Conservation (phyloP, 2,888 invertebrate genomes). For the Graphium colonna region DNA sequence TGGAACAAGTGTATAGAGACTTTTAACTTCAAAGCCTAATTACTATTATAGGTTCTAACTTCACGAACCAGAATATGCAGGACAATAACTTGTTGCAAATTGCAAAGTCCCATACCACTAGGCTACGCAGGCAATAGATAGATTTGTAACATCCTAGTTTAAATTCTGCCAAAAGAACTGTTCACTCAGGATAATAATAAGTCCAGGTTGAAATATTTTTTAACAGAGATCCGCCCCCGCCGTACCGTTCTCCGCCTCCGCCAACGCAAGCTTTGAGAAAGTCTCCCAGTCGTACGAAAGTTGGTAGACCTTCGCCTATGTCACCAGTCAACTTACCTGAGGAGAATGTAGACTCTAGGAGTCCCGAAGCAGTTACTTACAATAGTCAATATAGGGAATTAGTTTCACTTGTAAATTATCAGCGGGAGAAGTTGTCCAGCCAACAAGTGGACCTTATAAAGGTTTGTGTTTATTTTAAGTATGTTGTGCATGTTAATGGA, state of each 20-base stretch:
- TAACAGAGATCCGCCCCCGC: constrained; percentile 72
- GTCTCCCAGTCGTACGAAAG: constrained; percentile 60
- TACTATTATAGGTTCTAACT: too few relatives aligned
- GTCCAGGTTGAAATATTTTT: too few relatives aligned
- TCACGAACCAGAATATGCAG: too few relatives aligned
- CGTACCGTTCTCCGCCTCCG: constrained; percentile 73
- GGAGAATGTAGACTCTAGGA: constrained; percentile 45
- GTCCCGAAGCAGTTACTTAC: constrained; percentile 83
- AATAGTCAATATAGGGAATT: constrained; percentile 90
- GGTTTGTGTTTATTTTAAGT: constrained; percentile 66
- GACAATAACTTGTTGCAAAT: too few relatives aligned
- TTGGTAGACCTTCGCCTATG: constrained; percentile 62
- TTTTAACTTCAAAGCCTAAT: too few relatives aligned
- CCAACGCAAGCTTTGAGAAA: constrained; percentile 61
- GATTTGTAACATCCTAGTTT: too few relatives aligned
- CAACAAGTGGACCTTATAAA: constrained; percentile 96
- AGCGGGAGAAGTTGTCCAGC: constrained; percentile 92
- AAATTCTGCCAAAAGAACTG: too few relatives aligned
- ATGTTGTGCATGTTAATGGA: too few relatives aligned
- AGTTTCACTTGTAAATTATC: constrained; percentile 92
- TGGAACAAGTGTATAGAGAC: too few relatives aligned
- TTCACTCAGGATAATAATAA: too few relatives aligned
- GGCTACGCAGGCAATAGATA: too few relatives aligned
- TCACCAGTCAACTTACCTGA: constrained; percentile 61
- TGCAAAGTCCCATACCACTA: too few relatives aligned